Base-by-base conservation (phyloP, 2,113 vertebrate genomes). In the Vidua macroura region DNA sequence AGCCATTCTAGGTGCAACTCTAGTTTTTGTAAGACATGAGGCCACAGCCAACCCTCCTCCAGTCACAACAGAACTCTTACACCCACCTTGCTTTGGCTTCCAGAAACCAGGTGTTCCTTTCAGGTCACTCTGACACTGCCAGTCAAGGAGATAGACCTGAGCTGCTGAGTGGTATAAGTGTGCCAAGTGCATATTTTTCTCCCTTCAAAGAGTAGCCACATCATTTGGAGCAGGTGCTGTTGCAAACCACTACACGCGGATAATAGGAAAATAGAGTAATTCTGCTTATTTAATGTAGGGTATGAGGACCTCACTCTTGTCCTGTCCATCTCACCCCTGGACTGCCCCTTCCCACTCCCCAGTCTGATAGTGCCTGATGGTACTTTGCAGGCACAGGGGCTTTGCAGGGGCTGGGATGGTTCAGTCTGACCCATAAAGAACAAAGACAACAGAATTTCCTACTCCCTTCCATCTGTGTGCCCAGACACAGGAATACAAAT, bases 341-440 rank as follows among this genome's bases (percentile, higher is more conserved):
- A 11, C 19, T 39, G 6, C 4, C 31, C 18, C 15, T 87, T 85
- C 17, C 10, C 39, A 0, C 52, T 77, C 19, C 52, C 14, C 23
- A 21, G 11, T 11, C 35, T 51, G 25, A 11, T 14, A 44, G 14
- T 27, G 10, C 3, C 75, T 68, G 16, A 18, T 31, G 53, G 11
- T 4, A 24, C 7, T 59, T 66, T 73, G 15, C 10, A 74, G 24
- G 11, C n/a, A n/a, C 31, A 83, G 4, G n/a, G n/a, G n/a, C n/a
- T n/a, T n/a, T n/a, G n/a, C n/a, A n/a, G n/a, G n/a, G n/a, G n/a
- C n/a, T 51, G 11, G 8, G 19, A 15, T 39, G 25, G 10, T 13
- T 83, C 51, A 33, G 10, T n/a, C 12, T 66, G 51, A 74, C 8
- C 25, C 0, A 0, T 21, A 39, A 37, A 4, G 13, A 24, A 56